Base-by-base conservation (phyloP, 2,797 vertebrate species). In the Hozukius guyotensis region DNA sequence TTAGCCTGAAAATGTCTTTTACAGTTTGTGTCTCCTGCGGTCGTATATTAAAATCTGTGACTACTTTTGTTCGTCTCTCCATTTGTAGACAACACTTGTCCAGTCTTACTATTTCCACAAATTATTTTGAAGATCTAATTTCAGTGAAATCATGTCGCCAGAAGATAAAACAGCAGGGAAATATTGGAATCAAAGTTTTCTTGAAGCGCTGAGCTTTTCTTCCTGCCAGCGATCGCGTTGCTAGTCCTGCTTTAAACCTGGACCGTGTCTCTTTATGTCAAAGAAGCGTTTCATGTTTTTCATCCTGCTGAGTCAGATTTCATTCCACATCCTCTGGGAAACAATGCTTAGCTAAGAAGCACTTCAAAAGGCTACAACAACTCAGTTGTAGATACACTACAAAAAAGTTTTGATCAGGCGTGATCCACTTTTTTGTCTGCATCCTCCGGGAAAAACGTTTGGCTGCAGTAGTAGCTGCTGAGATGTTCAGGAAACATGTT, bases 331-430 rank as follows among this genome's bases (percentile, higher is more conserved):
- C 86, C 83, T 88, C 49, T 68, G 83, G 81, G 84, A 82, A 80
- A 84, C 77, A 49, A 68, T 65, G 49, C 69, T 78, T 56, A 25
- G 71, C 75, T 76, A 72, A 80, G 81, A 77, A 65, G 56, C 38
- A 86, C 87, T 87, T 91, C 79, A 90, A 89, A 90, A 80, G 59
- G 56, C 80, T 63, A 69, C 67, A 77, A 49, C 38, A 53, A 36
- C 63, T 77, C 9, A n/a, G 20, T 68, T 72, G 42, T 72, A 63
- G 69, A 53, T 66, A 53, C 49, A 53, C n/a, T 69, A 46, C n/a
- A 38, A 52, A 77, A 77, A 90, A 60, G 66, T 87, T 91, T 86
- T 91, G 85, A 93, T 89, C 74, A 86, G 66, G 8, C 14, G 22
- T 91, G 84, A 89, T 89, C 80, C 75, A 89, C 73, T 84, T 88